These are phyloP conservation scores for Tapirus terrestris DNA, from an alignment of 2,113 vertebrate species.

Conservation along the genomic window DNA sequence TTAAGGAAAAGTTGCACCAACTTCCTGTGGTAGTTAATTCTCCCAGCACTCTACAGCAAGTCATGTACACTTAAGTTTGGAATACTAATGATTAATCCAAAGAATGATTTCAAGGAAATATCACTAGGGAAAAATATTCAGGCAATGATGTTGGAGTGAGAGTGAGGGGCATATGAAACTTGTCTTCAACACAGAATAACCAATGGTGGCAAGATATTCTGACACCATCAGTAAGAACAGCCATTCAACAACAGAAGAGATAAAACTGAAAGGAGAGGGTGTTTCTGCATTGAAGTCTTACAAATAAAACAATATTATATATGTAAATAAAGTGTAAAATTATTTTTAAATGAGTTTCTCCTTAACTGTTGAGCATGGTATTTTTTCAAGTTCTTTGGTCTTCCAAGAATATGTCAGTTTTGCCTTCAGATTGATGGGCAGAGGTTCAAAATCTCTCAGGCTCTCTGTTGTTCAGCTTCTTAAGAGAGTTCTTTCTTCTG, in stretches of 20 bases:
- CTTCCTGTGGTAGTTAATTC: background rate
- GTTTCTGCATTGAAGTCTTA: background rate
- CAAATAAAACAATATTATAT: background rate
- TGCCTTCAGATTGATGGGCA: background rate
- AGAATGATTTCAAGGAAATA: constrained; percentile 9
- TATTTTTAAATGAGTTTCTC: background rate
- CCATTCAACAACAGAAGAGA: background rate
- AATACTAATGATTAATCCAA: constrained; percentile 38
- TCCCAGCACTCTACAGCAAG: background rate
- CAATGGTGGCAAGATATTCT: background rate
- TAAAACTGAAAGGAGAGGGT: background rate
- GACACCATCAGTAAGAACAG: background rate
- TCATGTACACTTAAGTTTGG: background rate
- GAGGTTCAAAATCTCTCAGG: background rate
- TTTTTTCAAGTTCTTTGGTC: background rate
- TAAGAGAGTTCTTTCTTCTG: background rate
- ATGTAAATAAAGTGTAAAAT: background rate
- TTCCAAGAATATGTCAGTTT: constrained; percentile 8
- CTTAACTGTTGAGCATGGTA: background rate
- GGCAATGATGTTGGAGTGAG: background rate
- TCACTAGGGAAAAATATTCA: background rate
- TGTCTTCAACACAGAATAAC: background rate
- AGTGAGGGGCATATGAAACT: background rate
- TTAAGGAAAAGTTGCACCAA: background rate
- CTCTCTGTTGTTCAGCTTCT: background rate